Base-by-base conservation (phyloP, 2,888 invertebrate genomes). In the Pecten maximus region DNA sequence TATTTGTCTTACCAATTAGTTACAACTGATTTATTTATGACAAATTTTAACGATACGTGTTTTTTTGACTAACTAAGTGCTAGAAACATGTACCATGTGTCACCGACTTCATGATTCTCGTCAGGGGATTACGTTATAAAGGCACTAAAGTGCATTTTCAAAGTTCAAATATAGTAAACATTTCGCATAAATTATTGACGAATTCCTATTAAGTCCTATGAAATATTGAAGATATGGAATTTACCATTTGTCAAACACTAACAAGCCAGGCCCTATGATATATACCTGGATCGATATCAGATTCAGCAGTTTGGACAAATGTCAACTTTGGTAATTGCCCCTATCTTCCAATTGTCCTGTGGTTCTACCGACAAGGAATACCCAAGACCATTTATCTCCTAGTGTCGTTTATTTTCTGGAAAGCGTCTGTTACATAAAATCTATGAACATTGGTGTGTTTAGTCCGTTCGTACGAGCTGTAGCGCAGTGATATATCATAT, bases 291-390 rank as follows among this genome's bases (percentile, higher is more conserved):
- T 74, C 74, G 23, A 74, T 74, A 74, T 74, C 74, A 74, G 35
- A 28, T 35, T 12, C 35, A 35, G 74, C 28, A 74, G 28, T 74
- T 74, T 74, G 74, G 74, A 74, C 74, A 74, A 74, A 74, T 74
- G 74, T 74, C 74, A 74, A 35, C 74, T 74, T 54, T 8, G 35
- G 74, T 74, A 35, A 74, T 74, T 74, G 74, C 74, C 74, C 74
- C 74, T 74, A 74, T 74, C 74, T 74, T 74, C 23, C 74, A 35
- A 74, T 74, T 74, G 74, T 74, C 74, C 28, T 35, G 23, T 54
- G 54, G 54, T 54, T 54, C 54, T 23, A 74, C 8, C 74, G 74
- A 74, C 74, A 74, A 35, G 74, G 35, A 28, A 35, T 35, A 28
- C 35, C 8, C 35, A 74, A 35, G 28, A 35, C 28, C 35, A 74